Percentiles rank a stretch among this genome's conserved stretches.
Evolutionary conservation across 2,797 vertebrate genomes (phyloP).

Genomic region (Limosa lapponica): DNA sequence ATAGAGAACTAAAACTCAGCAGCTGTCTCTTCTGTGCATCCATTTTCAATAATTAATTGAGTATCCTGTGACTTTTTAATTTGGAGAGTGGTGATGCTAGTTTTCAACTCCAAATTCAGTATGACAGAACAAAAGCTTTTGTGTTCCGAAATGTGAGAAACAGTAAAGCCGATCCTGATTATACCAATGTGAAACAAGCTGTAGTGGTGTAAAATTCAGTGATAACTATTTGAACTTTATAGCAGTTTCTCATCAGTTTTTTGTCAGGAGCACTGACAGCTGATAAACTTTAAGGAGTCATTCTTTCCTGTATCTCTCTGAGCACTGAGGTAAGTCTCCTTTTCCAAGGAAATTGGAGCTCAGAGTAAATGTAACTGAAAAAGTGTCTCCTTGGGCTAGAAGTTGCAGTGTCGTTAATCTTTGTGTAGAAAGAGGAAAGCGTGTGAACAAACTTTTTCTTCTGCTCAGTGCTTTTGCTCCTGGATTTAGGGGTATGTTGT

Average conservation of each 20-base stretch:
- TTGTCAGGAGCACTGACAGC: not conserved
- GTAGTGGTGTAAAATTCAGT: not conserved
- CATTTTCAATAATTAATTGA: constrained; percentile 32
- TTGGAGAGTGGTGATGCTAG: not conserved
- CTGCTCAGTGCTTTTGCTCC: not conserved
- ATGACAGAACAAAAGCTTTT: not conserved
- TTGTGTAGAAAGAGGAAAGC: not conserved
- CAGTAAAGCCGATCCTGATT: not conserved
- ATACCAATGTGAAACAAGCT: not conserved
- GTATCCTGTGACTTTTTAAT: constrained; percentile 15
- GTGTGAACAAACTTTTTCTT: not conserved
- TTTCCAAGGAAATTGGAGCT: not conserved
- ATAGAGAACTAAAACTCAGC: not conserved
- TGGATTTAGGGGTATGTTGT: not conserved
- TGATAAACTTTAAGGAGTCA: not conserved
- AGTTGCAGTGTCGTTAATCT: not conserved
- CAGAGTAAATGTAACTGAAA: not conserved
- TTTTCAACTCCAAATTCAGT: not conserved
- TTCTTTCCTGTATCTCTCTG: not conserved
- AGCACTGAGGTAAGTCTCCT: rapidly evolving
- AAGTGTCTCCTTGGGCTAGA: not conserved
- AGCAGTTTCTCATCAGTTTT: not conserved
- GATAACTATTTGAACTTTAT: not conserved
- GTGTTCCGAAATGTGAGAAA: not conserved
- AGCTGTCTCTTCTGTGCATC: not conserved